These are phyloP conservation scores for Torymus texanus DNA, from an alignment of 2,888 invertebrate genomes.

Conservation along the genomic window DNA sequence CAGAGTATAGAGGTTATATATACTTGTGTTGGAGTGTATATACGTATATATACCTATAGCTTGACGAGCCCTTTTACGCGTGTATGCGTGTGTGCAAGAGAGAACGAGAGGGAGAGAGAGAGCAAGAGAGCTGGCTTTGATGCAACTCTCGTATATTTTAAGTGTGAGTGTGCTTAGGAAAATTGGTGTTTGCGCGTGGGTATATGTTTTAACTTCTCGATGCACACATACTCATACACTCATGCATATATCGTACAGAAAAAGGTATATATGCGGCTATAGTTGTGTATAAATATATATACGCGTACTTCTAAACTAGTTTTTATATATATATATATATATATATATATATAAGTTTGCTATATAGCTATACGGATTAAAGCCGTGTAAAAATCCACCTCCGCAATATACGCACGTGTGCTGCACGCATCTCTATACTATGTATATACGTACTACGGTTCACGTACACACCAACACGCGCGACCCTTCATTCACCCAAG, in stretches of 20 bases:
- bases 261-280: background rate
- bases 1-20: background rate
- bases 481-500: slow-evolving; percentile 45
- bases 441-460: background rate
- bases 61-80: background rate
- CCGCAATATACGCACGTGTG: background rate
- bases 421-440: background rate
- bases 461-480: background rate
- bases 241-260: no score
- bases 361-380: no score
- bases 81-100: background rate
- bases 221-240: background rate
- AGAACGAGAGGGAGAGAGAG: no score
- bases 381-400: no score
- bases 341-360: no score
- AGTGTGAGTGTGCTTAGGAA: background rate
- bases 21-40: background rate
- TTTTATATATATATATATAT: no score
- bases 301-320: no score
- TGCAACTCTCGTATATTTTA: background rate
- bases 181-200: background rate
- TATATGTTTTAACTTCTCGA: background rate
- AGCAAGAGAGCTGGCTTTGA: no score
- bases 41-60: background rate
- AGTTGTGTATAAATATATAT: background rate